phyloP scores from a whole-genome alignment of 2,113 vertebrate genomes.

The Oreochromis aureus region DNA sequence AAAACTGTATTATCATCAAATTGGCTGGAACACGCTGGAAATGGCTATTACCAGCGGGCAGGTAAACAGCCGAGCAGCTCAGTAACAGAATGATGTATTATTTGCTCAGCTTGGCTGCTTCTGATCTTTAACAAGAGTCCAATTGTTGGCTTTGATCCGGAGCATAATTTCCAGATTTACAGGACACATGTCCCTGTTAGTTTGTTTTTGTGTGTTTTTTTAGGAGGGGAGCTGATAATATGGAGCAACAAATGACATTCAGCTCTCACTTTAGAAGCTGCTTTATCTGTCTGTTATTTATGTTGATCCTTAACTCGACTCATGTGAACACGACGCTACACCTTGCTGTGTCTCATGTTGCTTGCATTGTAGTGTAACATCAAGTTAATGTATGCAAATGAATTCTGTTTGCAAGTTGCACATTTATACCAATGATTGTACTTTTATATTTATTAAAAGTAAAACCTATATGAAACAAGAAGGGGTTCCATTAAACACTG shows the following conservation, averaged over 20 bases:
- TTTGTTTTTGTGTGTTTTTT: background rate
- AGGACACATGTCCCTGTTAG: background rate
- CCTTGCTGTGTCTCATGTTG: slow-evolving; percentile 45
- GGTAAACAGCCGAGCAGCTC: slow-evolving; percentile 16
- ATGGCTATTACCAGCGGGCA: background rate
- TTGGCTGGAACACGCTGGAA: background rate
- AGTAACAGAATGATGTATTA: slow-evolving; percentile 20
- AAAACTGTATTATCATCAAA: background rate
- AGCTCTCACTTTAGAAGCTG: background rate
- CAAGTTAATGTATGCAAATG: slow-evolving; percentile 70
- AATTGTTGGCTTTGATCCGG: slow-evolving; percentile 11
- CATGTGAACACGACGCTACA: background rate
- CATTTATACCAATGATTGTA: slow-evolving; percentile 80
- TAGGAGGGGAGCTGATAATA: background rate
- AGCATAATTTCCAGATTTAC: slow-evolving; percentile 4
- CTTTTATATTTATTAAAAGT: slow-evolving; percentile 76
- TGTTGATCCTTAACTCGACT: slow-evolving; percentile 17
- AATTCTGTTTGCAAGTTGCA: slow-evolving; percentile 75
- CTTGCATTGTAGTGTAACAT: slow-evolving; percentile 67
- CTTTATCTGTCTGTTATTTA: slow-evolving; percentile 16
- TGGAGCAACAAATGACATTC: background rate
- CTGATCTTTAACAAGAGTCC: slow-evolving; percentile 10
- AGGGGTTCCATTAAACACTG: slow-evolving; percentile 50
- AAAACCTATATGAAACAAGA: slow-evolving; percentile 50
- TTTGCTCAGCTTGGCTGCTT: background rate